Evolutionary conservation across 2,888 invertebrate genomes (phyloP).

Genomic region (Eupeodes luniger): DNA sequence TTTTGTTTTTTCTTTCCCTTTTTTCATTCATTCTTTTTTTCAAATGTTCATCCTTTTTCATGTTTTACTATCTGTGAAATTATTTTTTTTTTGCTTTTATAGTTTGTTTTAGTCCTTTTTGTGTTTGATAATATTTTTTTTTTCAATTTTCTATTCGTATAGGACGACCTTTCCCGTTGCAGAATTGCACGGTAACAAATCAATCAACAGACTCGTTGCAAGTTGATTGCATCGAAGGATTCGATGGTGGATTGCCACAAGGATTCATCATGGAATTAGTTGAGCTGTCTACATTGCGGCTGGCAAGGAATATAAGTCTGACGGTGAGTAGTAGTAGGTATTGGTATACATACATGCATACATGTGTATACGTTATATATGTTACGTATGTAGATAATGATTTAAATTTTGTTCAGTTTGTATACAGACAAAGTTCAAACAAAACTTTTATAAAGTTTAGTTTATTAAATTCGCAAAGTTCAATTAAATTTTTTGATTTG

Average conservation of each 20-base stretch:
- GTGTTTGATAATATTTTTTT: slow-evolving; percentile 10
- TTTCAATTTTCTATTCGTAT: slow-evolving; percentile 77
- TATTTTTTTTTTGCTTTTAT: slow-evolving; percentile 1
- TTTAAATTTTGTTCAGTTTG: not conserved
- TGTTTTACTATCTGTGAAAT: slow-evolving; percentile 19
- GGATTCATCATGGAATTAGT: slow-evolving; percentile 92
- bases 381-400: not conserved
- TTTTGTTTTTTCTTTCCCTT: slow-evolving; percentile 4
- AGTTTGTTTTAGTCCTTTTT: not conserved
- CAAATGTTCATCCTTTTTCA: slow-evolving; percentile 20
- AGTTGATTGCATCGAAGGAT: slow-evolving; percentile 94
- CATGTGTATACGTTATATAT: not conserved
- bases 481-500: not conserved
- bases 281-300: slow-evolving; percentile 88
- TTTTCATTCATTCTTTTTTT: not conserved
- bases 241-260: slow-evolving; percentile 94
- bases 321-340: slow-evolving; percentile 79
- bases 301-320: slow-evolving; percentile 83
- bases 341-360: not conserved
- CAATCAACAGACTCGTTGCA: slow-evolving; percentile 93
- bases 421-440: not conserved
- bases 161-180: slow-evolving; percentile 95
- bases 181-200: slow-evolving; percentile 95
- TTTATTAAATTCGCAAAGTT: not conserved
- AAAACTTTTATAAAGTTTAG: not conserved